Conservation (phyloP, 1,140 invertebrate genomes). For the Aphis craccivora region DNA sequence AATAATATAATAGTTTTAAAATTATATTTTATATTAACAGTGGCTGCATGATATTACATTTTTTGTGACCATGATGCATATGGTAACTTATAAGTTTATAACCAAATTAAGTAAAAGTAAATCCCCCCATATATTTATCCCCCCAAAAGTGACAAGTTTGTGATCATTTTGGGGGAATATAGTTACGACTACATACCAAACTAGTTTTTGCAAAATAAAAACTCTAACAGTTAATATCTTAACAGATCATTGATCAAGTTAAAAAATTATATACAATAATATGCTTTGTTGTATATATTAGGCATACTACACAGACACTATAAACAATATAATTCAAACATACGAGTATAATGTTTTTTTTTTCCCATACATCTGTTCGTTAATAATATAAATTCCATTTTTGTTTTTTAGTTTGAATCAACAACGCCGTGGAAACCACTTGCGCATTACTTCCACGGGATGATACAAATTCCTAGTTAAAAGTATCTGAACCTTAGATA, state of each 20-base stretch:
- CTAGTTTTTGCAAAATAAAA: neutral
- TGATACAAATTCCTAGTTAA: no score
- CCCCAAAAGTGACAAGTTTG: neutral
- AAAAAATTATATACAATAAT: neutral
- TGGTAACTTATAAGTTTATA: no score
- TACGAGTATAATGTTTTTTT: neutral
- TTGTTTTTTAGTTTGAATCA: no score
- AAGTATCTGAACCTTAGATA: neutral
- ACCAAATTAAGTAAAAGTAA: neutral
- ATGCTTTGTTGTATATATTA: neutral
- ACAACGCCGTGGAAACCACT: no score
- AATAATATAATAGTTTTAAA: neutral
- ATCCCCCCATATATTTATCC: neutral
- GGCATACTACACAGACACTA: no score
- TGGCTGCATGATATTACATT: neutral
- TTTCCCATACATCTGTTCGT: neutral
- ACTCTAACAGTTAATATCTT: neutral
- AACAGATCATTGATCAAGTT: neutral
- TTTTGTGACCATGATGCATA: no score
- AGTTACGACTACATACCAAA: neutral
- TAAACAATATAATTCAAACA: neutral
- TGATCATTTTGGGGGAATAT: neutral
- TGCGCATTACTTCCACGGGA: no score
- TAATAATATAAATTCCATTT: no score
- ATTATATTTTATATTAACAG: neutral